These are phyloP conservation scores for Xyrauchen texanus DNA, from an alignment of 2,113 vertebrate species.

Conservation along the genomic window DNA sequence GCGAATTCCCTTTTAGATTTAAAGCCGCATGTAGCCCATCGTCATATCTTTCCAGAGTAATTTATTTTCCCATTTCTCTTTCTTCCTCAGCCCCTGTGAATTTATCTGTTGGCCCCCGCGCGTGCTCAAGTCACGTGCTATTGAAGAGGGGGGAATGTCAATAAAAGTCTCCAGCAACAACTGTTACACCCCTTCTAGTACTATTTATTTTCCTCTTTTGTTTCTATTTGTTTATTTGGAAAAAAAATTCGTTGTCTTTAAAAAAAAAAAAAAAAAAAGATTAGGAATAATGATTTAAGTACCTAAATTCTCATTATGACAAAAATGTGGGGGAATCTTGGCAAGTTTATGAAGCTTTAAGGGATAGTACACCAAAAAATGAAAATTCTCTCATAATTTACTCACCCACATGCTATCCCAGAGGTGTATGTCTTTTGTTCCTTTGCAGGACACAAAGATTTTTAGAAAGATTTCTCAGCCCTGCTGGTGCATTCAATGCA, in stretches of 20 bases:
- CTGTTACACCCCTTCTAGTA: conserved; percentile 75
- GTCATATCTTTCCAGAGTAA: conserved; percentile 88
- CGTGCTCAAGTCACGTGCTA: conserved; percentile 70
- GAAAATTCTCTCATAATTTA: too few relatives aligned
- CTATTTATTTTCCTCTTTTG: conserved; percentile 67
- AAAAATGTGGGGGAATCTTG: not conserved
- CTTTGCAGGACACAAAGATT: too few relatives aligned
- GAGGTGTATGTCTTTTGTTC: too few relatives aligned
- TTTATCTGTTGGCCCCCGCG: conserved; percentile 72
- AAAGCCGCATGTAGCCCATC: conserved; percentile 83
- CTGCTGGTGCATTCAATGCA: too few relatives aligned
- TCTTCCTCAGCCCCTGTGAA: conserved; percentile 72
- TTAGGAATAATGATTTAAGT: not conserved
- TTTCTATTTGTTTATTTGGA: conserved; percentile 75
- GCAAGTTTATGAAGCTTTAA: not conserved
- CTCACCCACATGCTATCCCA: too few relatives aligned
- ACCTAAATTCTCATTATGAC: not conserved
- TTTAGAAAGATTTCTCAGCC: too few relatives aligned
- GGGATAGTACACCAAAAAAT: too few relatives aligned
- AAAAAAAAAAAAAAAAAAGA: not conserved
- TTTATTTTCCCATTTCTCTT: conserved; percentile 88
- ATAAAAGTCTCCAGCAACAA: conserved; percentile 82
- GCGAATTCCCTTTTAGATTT: conserved; percentile 85
- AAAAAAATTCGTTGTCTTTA: conserved; percentile 61
- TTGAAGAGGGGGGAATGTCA: conserved; percentile 68